Conservation (phyloP, 2,888 invertebrate genomes). For the Kuschelorhynchus macadamiae region DNA sequence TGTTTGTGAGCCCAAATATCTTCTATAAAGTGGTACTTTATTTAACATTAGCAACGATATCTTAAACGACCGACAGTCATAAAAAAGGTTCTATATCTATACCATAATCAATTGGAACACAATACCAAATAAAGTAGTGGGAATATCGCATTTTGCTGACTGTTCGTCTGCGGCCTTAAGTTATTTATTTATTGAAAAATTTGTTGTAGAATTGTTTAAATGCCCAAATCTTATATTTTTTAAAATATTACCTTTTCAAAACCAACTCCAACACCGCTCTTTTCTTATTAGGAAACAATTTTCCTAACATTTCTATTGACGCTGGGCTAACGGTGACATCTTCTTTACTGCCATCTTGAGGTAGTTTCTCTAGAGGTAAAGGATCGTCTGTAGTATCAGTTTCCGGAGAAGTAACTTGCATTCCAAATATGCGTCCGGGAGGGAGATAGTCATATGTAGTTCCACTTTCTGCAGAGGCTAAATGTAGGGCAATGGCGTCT, state of each 20-base stretch:
- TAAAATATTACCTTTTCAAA: conserved; percentile 77
- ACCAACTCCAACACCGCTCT: conserved; percentile 90
- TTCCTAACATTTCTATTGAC: conserved; percentile 86
- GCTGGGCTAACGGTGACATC: conserved; percentile 75
- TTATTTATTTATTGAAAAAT: too few relatives aligned
- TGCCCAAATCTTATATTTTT: too few relatives aligned
- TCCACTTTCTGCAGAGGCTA: conserved; percentile 88
- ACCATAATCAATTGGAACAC: too few relatives aligned
- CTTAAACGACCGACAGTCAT: too few relatives aligned
- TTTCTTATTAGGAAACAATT: conserved; percentile 92
- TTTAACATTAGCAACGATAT: too few relatives aligned
- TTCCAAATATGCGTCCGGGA: conserved; percentile 92
- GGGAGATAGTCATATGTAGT: conserved; percentile 82
- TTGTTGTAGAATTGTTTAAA: too few relatives aligned
- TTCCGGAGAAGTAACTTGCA: conserved; percentile 86
- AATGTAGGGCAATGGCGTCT: conserved; percentile 93
- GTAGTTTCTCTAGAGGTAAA: conserved; percentile 29
- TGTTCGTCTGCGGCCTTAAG: too few relatives aligned
- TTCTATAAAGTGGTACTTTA: too few relatives aligned
- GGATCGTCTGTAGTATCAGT: conserved; percentile 47
- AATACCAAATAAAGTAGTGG: too few relatives aligned
- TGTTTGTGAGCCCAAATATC: too few relatives aligned
- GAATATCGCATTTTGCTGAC: too few relatives aligned
- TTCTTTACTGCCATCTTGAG: conserved; percentile 33
- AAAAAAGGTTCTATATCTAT: too few relatives aligned